Percentiles rank a stretch among this genome's conserved stretches.
phyloP scores from a whole-genome alignment of 1,140 invertebrate species.

The Chionoecetes opilio region DNA sequence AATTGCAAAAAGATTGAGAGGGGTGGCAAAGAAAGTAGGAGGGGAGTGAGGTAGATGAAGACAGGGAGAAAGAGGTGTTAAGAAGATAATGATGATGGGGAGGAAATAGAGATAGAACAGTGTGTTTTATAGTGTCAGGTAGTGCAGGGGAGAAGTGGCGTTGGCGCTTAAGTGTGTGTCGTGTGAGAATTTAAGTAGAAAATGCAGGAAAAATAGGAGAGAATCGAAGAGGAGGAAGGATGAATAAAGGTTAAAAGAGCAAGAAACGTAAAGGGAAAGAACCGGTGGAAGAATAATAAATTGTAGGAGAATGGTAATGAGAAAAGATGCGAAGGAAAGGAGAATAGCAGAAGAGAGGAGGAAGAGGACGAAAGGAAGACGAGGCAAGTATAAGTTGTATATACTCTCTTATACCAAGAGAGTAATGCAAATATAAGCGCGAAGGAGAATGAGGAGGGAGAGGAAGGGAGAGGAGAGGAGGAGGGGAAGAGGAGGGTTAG shows the following conservation, averaged over 20 bases:
- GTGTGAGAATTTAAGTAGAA: no score
- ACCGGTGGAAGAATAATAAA: no score
- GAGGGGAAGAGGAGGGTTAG: background rate
- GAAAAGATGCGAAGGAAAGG: no score
- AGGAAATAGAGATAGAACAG: background rate
- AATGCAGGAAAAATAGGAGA: no score
- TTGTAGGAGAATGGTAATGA: no score
- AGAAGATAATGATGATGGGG: background rate
- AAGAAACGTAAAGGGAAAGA: no score
- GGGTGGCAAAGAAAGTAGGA: constrained; percentile 2
- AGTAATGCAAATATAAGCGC: no score
- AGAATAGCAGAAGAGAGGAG: background rate
- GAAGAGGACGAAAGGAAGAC: background rate
- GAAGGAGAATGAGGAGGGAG: background rate
- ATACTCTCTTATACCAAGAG: no score
- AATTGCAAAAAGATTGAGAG: constrained; percentile 21
- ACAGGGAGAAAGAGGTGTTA: constrained; percentile 36
- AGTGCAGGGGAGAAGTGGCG: background rate
- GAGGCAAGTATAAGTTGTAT: no score
- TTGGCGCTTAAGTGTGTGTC: no score
- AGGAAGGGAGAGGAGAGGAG: background rate
- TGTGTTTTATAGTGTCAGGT: background rate
- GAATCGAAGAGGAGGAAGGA: no score
- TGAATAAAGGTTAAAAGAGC: no score
- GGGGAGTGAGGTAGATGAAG: background rate